Evolutionary conservation across 1,140 invertebrate genomes (phyloP).

Genomic region (Psilanteris sp.): DNA sequence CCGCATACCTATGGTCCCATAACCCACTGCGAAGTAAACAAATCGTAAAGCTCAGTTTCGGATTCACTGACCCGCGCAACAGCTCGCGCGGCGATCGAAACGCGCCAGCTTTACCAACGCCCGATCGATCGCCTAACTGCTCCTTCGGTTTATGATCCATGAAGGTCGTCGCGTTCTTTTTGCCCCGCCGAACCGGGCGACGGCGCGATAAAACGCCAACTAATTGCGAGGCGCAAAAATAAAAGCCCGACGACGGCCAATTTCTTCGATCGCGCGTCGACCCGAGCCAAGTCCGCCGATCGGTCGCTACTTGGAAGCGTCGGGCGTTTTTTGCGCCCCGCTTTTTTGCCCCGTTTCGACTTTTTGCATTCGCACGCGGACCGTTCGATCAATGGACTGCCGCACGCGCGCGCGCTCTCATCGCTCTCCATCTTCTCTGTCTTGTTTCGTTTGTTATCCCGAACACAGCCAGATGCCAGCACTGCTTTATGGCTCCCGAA

Average conservation of each 20-base stretch:
- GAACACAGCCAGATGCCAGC: constrained; percentile 73
- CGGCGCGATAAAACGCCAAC: too few species aligned
- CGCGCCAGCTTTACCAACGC: constrained; percentile 34
- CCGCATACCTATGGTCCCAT: constrained; percentile 77
- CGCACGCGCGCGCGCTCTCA: constrained; percentile 73
- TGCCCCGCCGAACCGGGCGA: too few species aligned
- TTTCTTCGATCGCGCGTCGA: too few species aligned
- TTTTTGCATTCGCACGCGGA: constrained; percentile 54
- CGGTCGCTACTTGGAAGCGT: too few species aligned
- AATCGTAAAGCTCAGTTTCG: constrained; percentile 79
- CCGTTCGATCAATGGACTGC: constrained; percentile 77
- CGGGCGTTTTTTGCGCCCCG: background rate
- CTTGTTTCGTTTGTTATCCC: constrained; percentile 71
- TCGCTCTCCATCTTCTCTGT: constrained; percentile 69
- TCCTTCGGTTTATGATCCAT: constrained; percentile 23
- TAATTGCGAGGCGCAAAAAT: too few species aligned
- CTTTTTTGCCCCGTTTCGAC: constrained; percentile 33
- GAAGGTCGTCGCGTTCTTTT: constrained; percentile 20
- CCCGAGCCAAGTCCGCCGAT: too few species aligned
- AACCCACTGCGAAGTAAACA: constrained; percentile 79
- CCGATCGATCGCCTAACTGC: constrained; percentile 35
- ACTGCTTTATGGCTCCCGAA: constrained; percentile 74
- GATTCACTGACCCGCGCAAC: constrained; percentile 79
- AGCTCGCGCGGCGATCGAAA: constrained; percentile 56
- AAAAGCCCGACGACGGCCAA: too few species aligned